phyloP scores from a whole-genome alignment of 1,140 invertebrate species.

The Plodia interpunctella region DNA sequence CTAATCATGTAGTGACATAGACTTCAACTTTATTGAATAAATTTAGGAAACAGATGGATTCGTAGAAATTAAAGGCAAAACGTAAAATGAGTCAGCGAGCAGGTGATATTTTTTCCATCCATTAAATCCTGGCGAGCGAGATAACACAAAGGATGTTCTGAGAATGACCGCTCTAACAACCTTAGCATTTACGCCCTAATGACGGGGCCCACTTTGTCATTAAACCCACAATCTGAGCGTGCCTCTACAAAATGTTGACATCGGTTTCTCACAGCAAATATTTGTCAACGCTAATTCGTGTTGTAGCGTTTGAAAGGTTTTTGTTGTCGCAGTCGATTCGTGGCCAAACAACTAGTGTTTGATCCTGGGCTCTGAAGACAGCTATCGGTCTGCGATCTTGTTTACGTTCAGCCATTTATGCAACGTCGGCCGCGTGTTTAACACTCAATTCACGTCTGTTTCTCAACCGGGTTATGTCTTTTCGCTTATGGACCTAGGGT shows the following conservation, averaged over 20 bases:
- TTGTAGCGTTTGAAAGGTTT: constrained; percentile 25
- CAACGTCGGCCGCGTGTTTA: constrained; percentile 44
- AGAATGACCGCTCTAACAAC: constrained; percentile 4
- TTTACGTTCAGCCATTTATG: constrained; percentile 40
- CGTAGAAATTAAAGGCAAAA: not conserved
- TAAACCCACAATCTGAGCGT: constrained; percentile 3
- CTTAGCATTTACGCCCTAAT: constrained; percentile 2
- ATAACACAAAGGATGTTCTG: constrained; percentile 5
- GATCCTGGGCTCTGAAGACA: constrained; percentile 19
- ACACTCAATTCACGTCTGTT: constrained; percentile 59
- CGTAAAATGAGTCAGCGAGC: not conserved
- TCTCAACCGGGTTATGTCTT: constrained; percentile 51
- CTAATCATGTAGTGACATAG: constrained; percentile 9
- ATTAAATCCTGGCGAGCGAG: not conserved
- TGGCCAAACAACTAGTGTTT: constrained; percentile 19
- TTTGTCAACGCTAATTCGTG: constrained; percentile 21
- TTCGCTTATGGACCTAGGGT: constrained; percentile 25
- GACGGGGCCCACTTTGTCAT: constrained; percentile 3
- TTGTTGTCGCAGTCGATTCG: constrained; percentile 22
- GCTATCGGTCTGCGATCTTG: constrained; percentile 29
- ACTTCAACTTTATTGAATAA: not conserved
- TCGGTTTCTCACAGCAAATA: constrained; percentile 21
- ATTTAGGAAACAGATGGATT: not conserved
- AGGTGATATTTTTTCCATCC: constrained; percentile 5
- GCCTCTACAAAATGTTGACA: constrained; percentile 9